Evolutionary conservation across 2,797 vertebrate genomes (phyloP).

Genomic region (Sebastes diploproa): DNA sequence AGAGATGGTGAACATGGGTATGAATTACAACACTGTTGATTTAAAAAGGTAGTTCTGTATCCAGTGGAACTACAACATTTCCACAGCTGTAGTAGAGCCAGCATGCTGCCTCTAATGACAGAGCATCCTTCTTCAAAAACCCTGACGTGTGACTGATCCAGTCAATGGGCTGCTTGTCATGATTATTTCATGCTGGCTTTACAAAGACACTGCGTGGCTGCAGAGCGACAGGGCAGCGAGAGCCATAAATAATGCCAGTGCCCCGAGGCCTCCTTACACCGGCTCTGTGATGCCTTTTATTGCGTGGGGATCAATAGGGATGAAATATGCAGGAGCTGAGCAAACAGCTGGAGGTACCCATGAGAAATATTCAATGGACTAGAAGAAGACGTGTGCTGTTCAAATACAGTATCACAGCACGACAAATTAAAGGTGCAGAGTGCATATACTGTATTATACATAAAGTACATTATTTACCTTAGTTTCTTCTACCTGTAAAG

Average conservation of each 20-base stretch:
- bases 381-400: neutral
- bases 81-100: neutral
- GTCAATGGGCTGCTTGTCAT: constrained; percentile 41
- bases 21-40: neutral
- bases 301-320: constrained; percentile 59
- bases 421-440: neutral
- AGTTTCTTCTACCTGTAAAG: neutral
- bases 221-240: constrained; percentile 1
- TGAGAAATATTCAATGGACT: neutral
- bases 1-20: neutral
- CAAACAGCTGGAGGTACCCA: constrained; percentile 56
- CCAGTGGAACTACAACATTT: neutral
- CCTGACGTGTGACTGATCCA: constrained; percentile 1
- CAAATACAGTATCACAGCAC: neutral
- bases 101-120: constrained; percentile 2
- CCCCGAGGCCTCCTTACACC: constrained; percentile 18
- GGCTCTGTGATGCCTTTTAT: constrained; percentile 62
- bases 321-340: constrained; percentile 60
- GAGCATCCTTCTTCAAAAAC: constrained; percentile 11
- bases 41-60: neutral
- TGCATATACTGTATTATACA: neutral
- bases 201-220: constrained; percentile 37
- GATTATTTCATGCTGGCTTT: constrained; percentile 58
- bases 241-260: constrained; percentile 56
- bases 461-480: neutral